Evolutionary conservation across 2,797 vertebrate genomes (phyloP).

Genomic region (Anabacerthia variegaticeps): DNA sequence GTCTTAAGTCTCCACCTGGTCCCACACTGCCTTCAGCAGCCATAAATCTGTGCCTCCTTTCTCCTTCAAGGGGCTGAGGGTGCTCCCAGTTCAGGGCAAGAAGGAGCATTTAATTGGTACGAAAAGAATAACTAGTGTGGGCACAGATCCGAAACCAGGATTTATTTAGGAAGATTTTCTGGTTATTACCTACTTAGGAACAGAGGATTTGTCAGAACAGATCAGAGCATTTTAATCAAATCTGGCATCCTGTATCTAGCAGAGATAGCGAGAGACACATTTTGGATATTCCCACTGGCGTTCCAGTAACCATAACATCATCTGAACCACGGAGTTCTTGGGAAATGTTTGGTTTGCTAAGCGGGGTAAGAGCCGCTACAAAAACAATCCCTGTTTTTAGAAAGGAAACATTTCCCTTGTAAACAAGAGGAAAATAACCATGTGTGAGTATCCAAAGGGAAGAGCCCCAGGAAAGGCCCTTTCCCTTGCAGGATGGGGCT

Average conservation of each 20-base stretch:
- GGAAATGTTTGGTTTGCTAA: background rate
- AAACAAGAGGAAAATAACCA: background rate
- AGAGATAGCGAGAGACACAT: background rate
- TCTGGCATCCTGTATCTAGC: background rate
- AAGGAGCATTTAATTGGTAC: background rate
- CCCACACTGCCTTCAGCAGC: background rate
- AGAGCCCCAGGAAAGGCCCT: background rate
- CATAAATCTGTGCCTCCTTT: background rate
- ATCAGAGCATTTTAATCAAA: background rate
- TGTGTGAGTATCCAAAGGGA: background rate
- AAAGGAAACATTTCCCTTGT: background rate
- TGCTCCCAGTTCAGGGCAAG: background rate
- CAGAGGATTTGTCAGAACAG: slow-evolving; percentile 30
- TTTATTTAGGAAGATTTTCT: slow-evolving; percentile 32
- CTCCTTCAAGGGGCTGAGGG: background rate
- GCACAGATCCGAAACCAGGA: background rate
- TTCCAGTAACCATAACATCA: background rate
- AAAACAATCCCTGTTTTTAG: background rate
- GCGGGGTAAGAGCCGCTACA: background rate
- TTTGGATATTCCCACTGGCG: background rate
- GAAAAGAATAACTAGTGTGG: background rate
- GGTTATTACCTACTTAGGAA: slow-evolving; percentile 24
- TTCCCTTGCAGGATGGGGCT: background rate
- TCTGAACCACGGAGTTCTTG: fast-evolving
- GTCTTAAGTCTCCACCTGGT: fast-evolving